These are phyloP conservation scores for Seriola rivoliana DNA, from an alignment of 2,113 vertebrate genomes.

Conservation along the genomic window DNA sequence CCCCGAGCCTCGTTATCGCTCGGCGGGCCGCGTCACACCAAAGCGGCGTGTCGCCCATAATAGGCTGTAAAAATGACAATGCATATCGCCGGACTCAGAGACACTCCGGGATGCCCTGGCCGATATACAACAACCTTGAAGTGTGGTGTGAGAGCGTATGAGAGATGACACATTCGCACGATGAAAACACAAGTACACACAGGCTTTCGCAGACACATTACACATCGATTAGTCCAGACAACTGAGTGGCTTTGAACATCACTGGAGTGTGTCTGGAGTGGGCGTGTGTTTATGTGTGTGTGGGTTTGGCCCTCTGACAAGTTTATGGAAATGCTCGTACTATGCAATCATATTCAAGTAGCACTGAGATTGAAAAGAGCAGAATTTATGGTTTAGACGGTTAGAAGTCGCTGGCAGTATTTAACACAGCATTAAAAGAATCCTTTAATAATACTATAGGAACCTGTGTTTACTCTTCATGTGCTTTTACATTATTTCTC, in stretches of 20 bases:
- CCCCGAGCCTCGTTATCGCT: slow-evolving; percentile 48
- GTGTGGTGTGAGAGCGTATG: not conserved
- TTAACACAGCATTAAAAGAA: not conserved
- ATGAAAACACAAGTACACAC: slow-evolving; percentile 16
- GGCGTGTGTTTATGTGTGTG: not conserved
- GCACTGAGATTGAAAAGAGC: not conserved
- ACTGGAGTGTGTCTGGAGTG: slow-evolving; percentile 8
- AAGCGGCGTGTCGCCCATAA: slow-evolving; percentile 43
- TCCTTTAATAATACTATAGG: not conserved
- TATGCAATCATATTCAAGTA: not conserved
- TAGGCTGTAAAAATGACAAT: slow-evolving; percentile 50
- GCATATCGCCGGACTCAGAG: slow-evolving; percentile 27
- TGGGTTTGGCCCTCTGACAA: slow-evolving; percentile 16
- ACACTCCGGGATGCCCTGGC: not conserved
- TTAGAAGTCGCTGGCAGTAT: not conserved
- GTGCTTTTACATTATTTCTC: not conserved
- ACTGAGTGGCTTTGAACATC: slow-evolving; percentile 32
- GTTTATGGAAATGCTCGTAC: not conserved
- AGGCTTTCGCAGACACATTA: slow-evolving; percentile 18
- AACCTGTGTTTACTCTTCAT: not conserved
- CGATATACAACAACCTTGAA: slow-evolving; percentile 50
- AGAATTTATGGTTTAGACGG: not conserved
- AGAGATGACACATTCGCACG: slow-evolving; percentile 50
- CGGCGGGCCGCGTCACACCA: slow-evolving; percentile 3
- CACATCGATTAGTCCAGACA: slow-evolving; percentile 38